Base-by-base conservation (phyloP, 2,113 vertebrate genomes). In the Solea solea region DNA sequence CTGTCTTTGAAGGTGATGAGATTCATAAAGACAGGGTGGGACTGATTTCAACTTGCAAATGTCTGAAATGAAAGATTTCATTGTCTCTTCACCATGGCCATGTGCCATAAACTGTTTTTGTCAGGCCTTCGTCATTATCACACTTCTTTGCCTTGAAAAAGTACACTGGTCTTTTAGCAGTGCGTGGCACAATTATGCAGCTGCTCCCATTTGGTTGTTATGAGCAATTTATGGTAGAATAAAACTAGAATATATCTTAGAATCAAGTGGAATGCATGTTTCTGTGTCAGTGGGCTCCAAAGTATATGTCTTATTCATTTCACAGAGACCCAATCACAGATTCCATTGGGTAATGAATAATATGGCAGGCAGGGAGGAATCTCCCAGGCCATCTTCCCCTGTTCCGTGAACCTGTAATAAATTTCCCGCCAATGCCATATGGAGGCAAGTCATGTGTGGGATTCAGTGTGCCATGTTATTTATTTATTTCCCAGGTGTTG, bases 401-500 rank as follows among this genome's bases (percentile, higher is more conserved):
- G 15, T 73, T 78, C 69, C 81, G 68, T 86, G 76, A 83, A 83
- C 83, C 71, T 70, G 67, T 64, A 78, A 87, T 92, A 83, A 64
- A 82, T 86, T 78, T 80, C 74, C 61, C 27, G 8, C 75, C 64
- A 82, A 60, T 86, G 81, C 83, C 85, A 86, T 86, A 87, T 76
- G 78, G 86, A 80, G 79, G 72, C 81, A 78, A 78, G 76, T 76
- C 80, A 84, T 64, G 83, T 78, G 73, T 76, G 74, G 72, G 53
- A 82, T 72, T 87, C 84, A 81, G 69, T 81, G 64, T 64, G 67
- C 65, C 49, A 57, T 85, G 80, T 87, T 85, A 80, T 91, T 90
- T 89, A 91, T 91, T 88, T 88, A 87, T 90, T 78, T 90, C 63
- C 77, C 79, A 88, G 88, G 82, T 91, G 86, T 82, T 89, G 76